phyloP scores from a whole-genome alignment of 2,888 invertebrate genomes.

The Pollenia griseotomentosa region DNA sequence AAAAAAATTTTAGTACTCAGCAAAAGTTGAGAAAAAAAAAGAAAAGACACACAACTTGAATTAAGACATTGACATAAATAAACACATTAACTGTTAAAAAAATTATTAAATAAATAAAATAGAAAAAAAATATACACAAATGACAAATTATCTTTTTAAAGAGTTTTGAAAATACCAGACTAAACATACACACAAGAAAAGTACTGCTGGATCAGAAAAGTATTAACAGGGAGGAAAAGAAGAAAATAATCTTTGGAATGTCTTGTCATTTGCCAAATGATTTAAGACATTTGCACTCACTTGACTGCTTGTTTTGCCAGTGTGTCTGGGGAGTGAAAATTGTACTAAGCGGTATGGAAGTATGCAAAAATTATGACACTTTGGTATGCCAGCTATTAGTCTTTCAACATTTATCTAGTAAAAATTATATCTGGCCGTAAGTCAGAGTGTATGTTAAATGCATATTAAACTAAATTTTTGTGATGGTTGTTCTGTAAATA shows the following conservation, averaged over 20 bases:
- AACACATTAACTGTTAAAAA: constrained; percentile 61
- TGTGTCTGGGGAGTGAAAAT: constrained; percentile 12
- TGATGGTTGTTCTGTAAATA: not conserved
- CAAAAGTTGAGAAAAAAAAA: not conserved
- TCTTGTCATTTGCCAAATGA: constrained; percentile 42
- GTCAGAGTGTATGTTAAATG: constrained; percentile 52
- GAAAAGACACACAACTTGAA: constrained; percentile 41
- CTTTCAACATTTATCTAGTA: constrained; percentile 31
- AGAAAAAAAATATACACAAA: not conserved
- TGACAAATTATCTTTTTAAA: not conserved
- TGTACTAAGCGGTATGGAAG: constrained; percentile 3
- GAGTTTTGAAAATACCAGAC: constrained; percentile 25
- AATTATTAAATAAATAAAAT: constrained; percentile 44
- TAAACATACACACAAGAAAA: not conserved
- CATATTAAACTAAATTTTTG: constrained; percentile 66
- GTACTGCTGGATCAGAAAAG: not conserved
- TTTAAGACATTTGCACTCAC: constrained; percentile 19
- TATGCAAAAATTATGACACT: constrained; percentile 57
- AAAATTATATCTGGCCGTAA: not conserved
- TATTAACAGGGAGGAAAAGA: not conserved
- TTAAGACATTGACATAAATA: constrained; percentile 53
- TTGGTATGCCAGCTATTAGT: constrained; percentile 50
- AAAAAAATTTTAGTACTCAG: no score
- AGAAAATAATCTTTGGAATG: constrained; percentile 38
- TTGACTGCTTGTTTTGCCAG: not conserved